Evolutionary conservation across 2,797 vertebrate species (phyloP), one percentile per base, ranked within the genome.

Genomic region (Macroramphosus scolopax): DNA sequence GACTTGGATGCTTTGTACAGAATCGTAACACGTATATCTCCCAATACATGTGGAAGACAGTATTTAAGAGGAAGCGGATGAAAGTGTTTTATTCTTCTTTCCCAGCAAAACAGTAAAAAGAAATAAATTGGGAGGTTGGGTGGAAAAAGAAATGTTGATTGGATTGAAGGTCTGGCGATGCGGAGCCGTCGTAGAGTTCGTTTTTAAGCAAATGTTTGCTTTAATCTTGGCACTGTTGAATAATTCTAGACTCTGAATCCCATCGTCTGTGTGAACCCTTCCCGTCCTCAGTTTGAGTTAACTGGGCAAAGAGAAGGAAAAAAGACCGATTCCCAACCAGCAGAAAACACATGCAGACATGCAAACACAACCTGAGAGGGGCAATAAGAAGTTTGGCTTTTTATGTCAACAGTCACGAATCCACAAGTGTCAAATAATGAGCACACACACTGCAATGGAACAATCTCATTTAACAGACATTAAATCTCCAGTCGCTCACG

Each of bases 281-380:
- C 50, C 28, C 45, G 4, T 55, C 60, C 44, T 66, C 63, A 11
- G 47, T 45, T 36, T 15, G 65, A 68, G n/a, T 18, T 5, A 14
- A 17, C 11, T 3, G 5, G 55, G 49, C 11, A 26, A 41, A 17
- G 47, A 52, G 66, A 51, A 44, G 75, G 42, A 73, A 59, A n/a
- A n/a, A n/a, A 35, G 59, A 71, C 49, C 43, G 63, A 76, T 66
- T 78, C 77, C 81, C 79, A 77, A 80, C 75, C 83, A 69, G 78
- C 75, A 63, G 74, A 82, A 82, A 85, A 88, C 80, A 83, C 89
- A 91, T 91, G 88, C 89, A 91, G 78, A 84, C 91, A 92, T 91
- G 89, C 90, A 91, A 89, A 89, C 86, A 88, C 80, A 89, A 90
- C 88, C 88, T 89, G 89, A 90, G 86, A 84, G 75, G 72, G 64